Percentiles rank a stretch among this genome's conserved stretches.
Conservation (phyloP, 1,140 invertebrate genomes). For the Anthonomus grandis region DNA sequence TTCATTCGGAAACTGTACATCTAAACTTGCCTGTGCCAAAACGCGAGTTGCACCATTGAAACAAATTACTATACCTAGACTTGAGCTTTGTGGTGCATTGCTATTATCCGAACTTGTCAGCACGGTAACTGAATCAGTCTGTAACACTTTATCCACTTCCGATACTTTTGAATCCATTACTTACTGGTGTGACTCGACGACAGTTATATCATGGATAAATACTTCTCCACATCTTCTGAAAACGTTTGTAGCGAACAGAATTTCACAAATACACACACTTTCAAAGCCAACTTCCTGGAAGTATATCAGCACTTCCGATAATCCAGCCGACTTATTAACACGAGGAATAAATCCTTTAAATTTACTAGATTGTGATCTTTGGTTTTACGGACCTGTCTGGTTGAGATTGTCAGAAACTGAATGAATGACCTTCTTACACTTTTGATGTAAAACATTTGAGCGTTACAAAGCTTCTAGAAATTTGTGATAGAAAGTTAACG, state of each 20-base stretch:
- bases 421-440: neutral
- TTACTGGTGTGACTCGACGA: conserved; percentile 19
- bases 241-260: conserved; percentile 15
- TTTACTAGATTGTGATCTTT: conserved; percentile 13
- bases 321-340: conserved; percentile 22
- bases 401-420: conserved; percentile 1
- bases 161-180: conserved; percentile 1
- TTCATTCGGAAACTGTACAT: neutral
- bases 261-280: conserved; percentile 8
- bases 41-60: conserved; percentile 39
- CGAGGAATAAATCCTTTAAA: neutral
- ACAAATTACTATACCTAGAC: conserved; percentile 31
- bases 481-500: neutral
- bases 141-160: neutral
- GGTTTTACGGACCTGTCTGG: conserved; percentile 26
- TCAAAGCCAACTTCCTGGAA: neutral
- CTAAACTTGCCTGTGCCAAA: conserved; percentile 32
- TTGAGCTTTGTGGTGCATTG: conserved; percentile 37
- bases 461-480: neutral
- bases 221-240: conserved; percentile 4
- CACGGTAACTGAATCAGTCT: no score
- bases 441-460: neutral
- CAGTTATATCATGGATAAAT: conserved; percentile 16
- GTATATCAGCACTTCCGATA: conserved; percentile 11
- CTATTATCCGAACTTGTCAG: conserved; percentile 26